phyloP scores from a whole-genome alignment of 2,113 vertebrate species.

The Electrona antarctica region DNA sequence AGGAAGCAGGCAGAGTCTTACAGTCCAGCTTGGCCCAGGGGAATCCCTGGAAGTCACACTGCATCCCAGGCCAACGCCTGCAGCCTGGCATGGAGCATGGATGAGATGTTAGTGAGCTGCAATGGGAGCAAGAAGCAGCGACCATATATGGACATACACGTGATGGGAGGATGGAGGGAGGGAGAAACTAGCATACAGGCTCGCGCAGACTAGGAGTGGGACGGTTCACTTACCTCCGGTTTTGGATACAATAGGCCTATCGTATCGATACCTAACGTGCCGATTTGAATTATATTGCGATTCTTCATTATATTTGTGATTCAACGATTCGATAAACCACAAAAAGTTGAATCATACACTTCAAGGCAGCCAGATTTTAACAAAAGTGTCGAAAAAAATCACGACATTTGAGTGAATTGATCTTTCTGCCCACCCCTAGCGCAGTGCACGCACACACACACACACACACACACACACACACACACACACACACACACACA shows the following conservation, averaged over 20 bases:
- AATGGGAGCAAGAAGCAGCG: slow-evolving; percentile 56
- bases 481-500: slow-evolving; percentile 11
- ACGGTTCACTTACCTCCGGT: too few species aligned
- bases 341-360: too few species aligned
- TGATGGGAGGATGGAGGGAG: slow-evolving; percentile 31
- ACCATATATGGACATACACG: slow-evolving; percentile 9
- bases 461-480: neutral
- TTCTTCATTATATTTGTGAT: too few species aligned
- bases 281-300: too few species aligned
- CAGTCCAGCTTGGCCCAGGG: slow-evolving; percentile 74
- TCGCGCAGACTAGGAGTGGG: neutral
- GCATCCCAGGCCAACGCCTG: slow-evolving; percentile 77
- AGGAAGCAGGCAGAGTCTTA: slow-evolving; percentile 69
- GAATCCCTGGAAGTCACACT: slow-evolving; percentile 70
- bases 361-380: slow-evolving; percentile 10
- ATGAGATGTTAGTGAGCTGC: slow-evolving; percentile 80
- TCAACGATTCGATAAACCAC: too few species aligned
- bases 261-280: too few species aligned
- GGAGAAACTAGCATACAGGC: neutral
- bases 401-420: too few species aligned
- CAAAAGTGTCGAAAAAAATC: too few species aligned
- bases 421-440: too few species aligned
- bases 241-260: too few species aligned
- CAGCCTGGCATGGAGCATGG: slow-evolving; percentile 72
- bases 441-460: neutral